Percentiles rank a stretch among this genome's conserved stretches.
phyloP scores from a whole-genome alignment of 2,113 vertebrate species.

The Leucopsar rothschildi region DNA sequence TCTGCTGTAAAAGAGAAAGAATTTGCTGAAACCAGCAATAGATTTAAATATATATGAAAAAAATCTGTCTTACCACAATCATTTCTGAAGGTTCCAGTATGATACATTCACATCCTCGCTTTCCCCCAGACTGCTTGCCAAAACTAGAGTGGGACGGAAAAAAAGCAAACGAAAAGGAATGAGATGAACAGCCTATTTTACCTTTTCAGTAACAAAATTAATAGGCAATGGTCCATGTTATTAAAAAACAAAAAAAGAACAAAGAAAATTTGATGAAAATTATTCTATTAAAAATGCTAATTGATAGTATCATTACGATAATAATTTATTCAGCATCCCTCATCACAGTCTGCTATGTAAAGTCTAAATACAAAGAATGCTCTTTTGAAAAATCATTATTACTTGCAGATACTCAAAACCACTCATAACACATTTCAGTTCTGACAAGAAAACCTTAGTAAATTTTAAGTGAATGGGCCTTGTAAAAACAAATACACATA shows the following conservation, averaged over 20 bases:
- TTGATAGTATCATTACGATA: neutral
- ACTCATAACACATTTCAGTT: neutral
- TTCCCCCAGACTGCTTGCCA: conserved; percentile 94
- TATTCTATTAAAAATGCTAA: neutral
- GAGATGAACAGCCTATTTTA: conserved; percentile 41
- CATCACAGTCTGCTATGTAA: neutral
- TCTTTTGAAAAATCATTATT: neutral
- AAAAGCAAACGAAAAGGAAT: neutral
- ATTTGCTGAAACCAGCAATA: conserved; percentile 39
- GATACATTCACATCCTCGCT: conserved; percentile 95
- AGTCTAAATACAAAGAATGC: neutral
- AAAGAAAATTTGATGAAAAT: neutral
- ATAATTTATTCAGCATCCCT: neutral
- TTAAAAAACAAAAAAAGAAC: neutral
- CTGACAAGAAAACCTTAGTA: neutral
- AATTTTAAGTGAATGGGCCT: neutral
- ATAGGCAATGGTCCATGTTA: neutral
- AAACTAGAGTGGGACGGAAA: conserved; percentile 78
- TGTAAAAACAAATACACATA: neutral
- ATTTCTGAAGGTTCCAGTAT: conserved; percentile 97
- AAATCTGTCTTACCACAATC: conserved; percentile 90
- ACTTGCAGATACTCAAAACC: neutral
- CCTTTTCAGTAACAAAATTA: conserved; percentile 10
- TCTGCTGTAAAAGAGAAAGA: neutral
- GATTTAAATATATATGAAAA: conserved; percentile 27